Conservation (phyloP, 2,888 invertebrate genomes). For the Morpho achilles region DNA sequence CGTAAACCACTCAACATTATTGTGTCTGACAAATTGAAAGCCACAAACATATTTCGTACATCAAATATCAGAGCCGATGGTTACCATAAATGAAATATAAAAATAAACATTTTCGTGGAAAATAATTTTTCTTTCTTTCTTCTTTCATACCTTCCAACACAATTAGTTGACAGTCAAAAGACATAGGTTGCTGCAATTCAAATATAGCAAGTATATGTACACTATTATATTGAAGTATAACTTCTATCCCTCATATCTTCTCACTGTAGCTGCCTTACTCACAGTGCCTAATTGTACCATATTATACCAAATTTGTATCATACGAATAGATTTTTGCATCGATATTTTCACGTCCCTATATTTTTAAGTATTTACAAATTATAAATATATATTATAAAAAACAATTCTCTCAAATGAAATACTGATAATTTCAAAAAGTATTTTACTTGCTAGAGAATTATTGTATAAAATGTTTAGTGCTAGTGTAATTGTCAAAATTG, state of each 20-base stretch:
- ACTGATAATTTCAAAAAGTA: constrained; percentile 15
- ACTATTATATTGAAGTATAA: constrained; percentile 5
- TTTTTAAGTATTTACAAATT: constrained; percentile 48
- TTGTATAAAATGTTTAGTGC: constrained; percentile 21
- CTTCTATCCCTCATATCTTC: constrained; percentile 56
- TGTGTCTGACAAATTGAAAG: too few species aligned
- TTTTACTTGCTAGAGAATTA: constrained; percentile 15
- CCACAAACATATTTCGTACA: too few species aligned
- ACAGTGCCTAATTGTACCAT: constrained; percentile 86
- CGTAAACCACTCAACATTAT: too few species aligned
- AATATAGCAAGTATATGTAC: too few species aligned
- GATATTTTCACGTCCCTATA: constrained; percentile 62
- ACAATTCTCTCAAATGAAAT: constrained; percentile 14
- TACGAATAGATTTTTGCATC: constrained; percentile 64
- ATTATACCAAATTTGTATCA: constrained; percentile 73
- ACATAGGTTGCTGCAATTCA: too few species aligned
- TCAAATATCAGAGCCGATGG: too few species aligned
- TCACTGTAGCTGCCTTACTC: constrained; percentile 92
- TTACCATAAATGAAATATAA: too few species aligned
- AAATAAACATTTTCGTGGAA: too few species aligned
- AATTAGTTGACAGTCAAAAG: background rate
- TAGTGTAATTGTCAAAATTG: too few species aligned
- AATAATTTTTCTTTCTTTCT: too few species aligned
- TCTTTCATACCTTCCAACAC: too few species aligned
- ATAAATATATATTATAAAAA: constrained; percentile 21